Percentiles rank a stretch among this genome's conserved stretches.
Evolutionary conservation across 2,113 vertebrate species (phyloP).

Genomic region (Brachyhypopomus occidentalis): DNA sequence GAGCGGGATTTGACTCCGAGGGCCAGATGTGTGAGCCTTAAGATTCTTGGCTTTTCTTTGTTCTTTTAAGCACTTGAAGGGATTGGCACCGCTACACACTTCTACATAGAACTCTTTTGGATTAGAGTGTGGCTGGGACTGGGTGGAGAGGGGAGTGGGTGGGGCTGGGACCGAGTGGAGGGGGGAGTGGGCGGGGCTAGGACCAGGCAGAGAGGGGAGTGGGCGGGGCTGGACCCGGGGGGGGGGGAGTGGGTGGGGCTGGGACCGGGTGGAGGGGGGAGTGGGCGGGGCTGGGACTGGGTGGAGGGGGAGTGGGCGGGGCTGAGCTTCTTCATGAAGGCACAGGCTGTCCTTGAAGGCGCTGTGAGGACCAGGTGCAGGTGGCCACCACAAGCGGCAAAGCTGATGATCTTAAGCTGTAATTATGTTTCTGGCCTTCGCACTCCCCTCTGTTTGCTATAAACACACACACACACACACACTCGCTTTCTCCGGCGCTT

Average conservation of each 20-base stretch:
- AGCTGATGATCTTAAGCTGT: conserved; percentile 44
- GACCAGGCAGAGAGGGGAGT: too few species aligned
- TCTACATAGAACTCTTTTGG: conserved; percentile 16
- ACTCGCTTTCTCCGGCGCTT: conserved; percentile 22
- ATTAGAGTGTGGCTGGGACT: conserved; percentile 20
- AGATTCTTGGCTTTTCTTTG: conserved; percentile 16
- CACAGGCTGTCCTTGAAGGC: conserved; percentile 19
- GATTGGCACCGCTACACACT: conserved; percentile 5
- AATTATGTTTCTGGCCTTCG: conserved; percentile 49
- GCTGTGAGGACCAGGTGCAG: conserved; percentile 36
- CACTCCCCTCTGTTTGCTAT: conserved; percentile 1
- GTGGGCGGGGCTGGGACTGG: too few species aligned
- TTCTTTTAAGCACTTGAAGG: not conserved
- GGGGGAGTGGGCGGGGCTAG: too few species aligned
- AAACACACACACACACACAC: conserved; percentile 28
- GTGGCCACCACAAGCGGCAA: conserved; percentile 7
- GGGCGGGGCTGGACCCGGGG: too few species aligned
- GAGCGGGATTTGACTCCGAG: not conserved
- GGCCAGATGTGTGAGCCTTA: conserved; percentile 4
- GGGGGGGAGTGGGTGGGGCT: too few species aligned
- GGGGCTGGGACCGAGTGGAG: too few species aligned
- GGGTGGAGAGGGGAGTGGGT: not conserved
- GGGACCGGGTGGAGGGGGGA: too few species aligned
- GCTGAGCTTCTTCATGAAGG: conserved; percentile 34
- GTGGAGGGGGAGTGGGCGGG: too few species aligned